Conservation (phyloP, 2,113 vertebrate genomes). For the Nothocercus nigrocapillus region DNA sequence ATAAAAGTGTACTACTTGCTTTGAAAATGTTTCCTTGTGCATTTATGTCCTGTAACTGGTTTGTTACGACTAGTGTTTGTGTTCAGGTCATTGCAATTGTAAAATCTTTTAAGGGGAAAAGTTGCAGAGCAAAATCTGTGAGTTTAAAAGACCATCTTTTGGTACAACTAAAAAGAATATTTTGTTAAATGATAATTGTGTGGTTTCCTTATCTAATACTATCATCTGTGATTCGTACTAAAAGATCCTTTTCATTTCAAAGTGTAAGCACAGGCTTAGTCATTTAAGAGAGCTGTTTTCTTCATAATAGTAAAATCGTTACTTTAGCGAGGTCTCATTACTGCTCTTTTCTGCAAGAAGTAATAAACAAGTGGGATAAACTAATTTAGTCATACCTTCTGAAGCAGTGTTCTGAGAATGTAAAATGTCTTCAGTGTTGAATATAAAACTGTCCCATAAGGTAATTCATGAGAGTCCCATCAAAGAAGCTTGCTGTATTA, state of each 20-base stretch:
- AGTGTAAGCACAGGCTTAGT: not conserved
- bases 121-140: too few relatives aligned
- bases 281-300: not conserved
- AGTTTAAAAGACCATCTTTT: too few relatives aligned
- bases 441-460: not conserved
- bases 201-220: too few relatives aligned
- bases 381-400: not conserved
- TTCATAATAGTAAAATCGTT: not conserved
- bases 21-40: not conserved
- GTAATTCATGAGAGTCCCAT: not conserved
- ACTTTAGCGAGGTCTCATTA: too few relatives aligned
- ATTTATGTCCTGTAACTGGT: not conserved
- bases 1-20: not conserved
- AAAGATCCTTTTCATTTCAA: not conserved
- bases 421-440: not conserved
- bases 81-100: too few relatives aligned
- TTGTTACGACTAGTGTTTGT: too few relatives aligned
- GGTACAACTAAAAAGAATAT: too few relatives aligned
- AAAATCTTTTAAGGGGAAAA: too few relatives aligned
- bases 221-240: too few relatives aligned
- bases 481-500: not conserved
- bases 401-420: not conserved
- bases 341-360: not conserved
- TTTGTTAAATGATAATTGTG: too few relatives aligned
- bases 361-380: not conserved